Evolutionary conservation across 2,113 vertebrate genomes (phyloP).

Genomic region (Lota lota): DNA sequence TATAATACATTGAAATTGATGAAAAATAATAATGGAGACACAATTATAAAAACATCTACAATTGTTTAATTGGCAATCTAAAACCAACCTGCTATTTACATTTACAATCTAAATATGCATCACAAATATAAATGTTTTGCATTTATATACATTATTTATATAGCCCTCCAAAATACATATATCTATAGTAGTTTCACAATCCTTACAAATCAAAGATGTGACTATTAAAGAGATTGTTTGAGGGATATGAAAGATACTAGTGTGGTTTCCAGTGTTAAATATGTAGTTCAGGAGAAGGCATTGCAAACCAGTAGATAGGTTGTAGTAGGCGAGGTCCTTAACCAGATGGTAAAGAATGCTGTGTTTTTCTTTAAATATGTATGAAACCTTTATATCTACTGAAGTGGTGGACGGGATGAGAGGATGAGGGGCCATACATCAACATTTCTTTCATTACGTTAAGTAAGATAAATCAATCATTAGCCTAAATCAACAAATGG

Average conservation of each 20-base stretch:
- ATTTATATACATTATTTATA: constrained; percentile 76
- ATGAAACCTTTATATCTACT: too few species aligned
- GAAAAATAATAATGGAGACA: neutral
- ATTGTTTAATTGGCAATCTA: constrained; percentile 79
- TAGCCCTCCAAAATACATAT: constrained; percentile 38
- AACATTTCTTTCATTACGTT: constrained; percentile 23
- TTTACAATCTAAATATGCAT: constrained; percentile 74
- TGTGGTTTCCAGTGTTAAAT: constrained; percentile 13
- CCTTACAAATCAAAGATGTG: neutral
- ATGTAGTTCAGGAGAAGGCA: constrained; percentile 17
- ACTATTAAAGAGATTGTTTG: constrained; percentile 11
- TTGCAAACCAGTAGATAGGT: constrained; percentile 50
- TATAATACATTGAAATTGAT: neutral
- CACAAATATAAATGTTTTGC: constrained; percentile 72
- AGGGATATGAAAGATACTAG: constrained; percentile 22
- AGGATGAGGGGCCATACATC: neutral
- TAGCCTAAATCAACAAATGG: constrained; percentile 34
- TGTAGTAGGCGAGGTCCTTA: constrained; percentile 45
- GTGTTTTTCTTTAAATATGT: constrained; percentile 18
- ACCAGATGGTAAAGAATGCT: constrained; percentile 26
- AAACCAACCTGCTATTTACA: constrained; percentile 78
- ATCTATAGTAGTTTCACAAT: constrained; percentile 27
- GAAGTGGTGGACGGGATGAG: too few species aligned
- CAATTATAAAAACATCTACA: constrained; percentile 70
- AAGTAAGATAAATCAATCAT: constrained; percentile 23